These are phyloP conservation scores for Gambusia yucatana DNA, from an alignment of 2,797 vertebrate genomes.

Conservation along the genomic window DNA sequence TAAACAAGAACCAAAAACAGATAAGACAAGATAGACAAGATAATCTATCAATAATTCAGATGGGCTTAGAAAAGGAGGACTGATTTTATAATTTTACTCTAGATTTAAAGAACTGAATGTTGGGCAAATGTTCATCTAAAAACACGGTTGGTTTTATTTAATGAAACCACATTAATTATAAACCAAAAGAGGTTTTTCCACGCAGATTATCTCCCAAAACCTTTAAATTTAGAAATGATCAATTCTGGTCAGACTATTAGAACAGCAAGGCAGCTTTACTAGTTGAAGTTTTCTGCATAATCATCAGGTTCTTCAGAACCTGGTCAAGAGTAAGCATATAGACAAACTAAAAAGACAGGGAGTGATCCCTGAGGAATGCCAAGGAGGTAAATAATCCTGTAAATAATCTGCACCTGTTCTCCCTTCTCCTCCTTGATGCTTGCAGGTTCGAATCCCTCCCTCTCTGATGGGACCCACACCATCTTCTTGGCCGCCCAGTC, in stretches of 20 bases:
- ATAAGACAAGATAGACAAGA: no score
- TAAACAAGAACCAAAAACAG: not conserved
- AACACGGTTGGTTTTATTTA: not conserved
- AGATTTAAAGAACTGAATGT: not conserved
- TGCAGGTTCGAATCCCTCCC: slow-evolving; percentile 92
- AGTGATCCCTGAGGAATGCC: not conserved
- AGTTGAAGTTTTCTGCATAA: not conserved
- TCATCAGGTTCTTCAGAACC: not conserved
- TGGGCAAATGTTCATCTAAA: not conserved
- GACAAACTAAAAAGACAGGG: not conserved
- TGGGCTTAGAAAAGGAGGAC: not conserved
- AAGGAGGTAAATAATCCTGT: no score
- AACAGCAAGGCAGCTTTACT: not conserved
- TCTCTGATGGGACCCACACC: slow-evolving; percentile 95
- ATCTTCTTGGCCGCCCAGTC: slow-evolving; percentile 94
- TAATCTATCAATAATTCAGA: not conserved
- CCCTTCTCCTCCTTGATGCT: slow-evolving; percentile 95
- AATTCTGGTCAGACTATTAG: not conserved
- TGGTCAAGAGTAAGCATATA: not conserved
- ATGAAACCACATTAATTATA: not conserved
- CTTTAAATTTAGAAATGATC: not conserved
- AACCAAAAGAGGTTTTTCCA: not conserved
- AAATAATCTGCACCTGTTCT: slow-evolving; percentile 79
- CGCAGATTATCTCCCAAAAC: not conserved
- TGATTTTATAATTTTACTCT: not conserved